Conservation (phyloP, 1,140 invertebrate species). For the Orchesella cincta region DNA sequence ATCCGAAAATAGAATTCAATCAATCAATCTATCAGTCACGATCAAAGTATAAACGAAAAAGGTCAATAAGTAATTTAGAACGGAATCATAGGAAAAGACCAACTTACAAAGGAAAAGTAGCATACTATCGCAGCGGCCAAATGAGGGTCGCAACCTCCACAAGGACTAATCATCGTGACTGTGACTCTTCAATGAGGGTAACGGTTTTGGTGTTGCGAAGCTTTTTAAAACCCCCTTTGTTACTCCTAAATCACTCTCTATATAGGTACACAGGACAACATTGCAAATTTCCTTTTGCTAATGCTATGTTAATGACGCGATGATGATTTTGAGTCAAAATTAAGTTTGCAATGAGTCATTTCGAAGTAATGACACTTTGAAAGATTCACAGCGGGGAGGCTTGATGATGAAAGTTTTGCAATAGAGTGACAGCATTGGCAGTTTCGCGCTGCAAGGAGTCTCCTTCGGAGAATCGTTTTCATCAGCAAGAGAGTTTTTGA, state of each 20-base stretch:
- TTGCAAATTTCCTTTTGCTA: neutral
- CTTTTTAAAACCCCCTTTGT: too few relatives aligned
- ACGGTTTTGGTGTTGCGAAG: neutral
- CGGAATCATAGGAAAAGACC: too few relatives aligned
- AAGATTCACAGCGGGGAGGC: neutral
- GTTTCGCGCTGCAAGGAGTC: conserved; percentile 1
- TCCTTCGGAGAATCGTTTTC: neutral
- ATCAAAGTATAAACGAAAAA: too few relatives aligned
- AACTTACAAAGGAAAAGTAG: conserved; percentile 31
- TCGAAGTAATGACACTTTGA: conserved; percentile 7
- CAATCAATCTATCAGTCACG: too few relatives aligned
- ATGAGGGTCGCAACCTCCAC: conserved; percentile 21
- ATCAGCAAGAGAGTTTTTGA: neutral
- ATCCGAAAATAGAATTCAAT: too few relatives aligned
- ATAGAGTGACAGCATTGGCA: neutral
- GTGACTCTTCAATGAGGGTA: neutral
- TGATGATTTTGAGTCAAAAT: neutral
- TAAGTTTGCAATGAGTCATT: neutral
- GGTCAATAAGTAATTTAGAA: too few relatives aligned
- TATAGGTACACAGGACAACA: too few relatives aligned
- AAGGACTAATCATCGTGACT: conserved; percentile 30
- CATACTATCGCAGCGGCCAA: conserved; percentile 18
- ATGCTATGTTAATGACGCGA: neutral
- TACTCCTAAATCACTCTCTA: too few relatives aligned
- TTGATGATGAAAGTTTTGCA: conserved; percentile 8